These are phyloP conservation scores for Tromatobia lineatoria DNA, from an alignment of 2,888 invertebrate species.

Conservation along the genomic window DNA sequence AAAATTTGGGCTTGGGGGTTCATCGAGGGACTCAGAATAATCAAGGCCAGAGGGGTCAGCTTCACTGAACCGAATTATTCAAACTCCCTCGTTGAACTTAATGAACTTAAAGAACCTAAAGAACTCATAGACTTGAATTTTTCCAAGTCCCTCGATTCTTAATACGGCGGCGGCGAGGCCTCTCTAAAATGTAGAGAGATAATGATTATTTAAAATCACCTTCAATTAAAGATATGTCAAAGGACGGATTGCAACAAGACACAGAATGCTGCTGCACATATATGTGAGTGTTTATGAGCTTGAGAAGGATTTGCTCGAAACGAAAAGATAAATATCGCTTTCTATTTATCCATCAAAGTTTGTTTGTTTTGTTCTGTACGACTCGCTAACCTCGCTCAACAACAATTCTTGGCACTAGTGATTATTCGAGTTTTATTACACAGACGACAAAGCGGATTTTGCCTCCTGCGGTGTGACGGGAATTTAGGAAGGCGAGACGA, in stretches of 20 bases:
- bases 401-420: slow-evolving; percentile 44
- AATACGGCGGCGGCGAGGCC: too few relatives aligned
- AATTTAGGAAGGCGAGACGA: slow-evolving; percentile 59
- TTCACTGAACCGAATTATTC: too few relatives aligned
- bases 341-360: not conserved
- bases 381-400: not conserved
- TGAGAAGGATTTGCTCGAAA: not conserved
- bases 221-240: not conserved
- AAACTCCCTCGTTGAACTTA: too few relatives aligned
- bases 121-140: too few relatives aligned
- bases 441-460: slow-evolving; percentile 55
- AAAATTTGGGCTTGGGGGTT: too few relatives aligned
- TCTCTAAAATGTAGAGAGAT: too few relatives aligned
- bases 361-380: slow-evolving; percentile 12
- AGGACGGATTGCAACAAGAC: not conserved
- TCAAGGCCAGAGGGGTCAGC: too few relatives aligned
- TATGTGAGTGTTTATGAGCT: not conserved
- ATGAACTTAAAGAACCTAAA: too few relatives aligned
- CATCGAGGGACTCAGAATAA: too few relatives aligned
- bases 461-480: slow-evolving; percentile 60
- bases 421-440: slow-evolving; percentile 61
- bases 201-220: too few relatives aligned
- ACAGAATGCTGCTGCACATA: not conserved
- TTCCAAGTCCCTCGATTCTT: too few relatives aligned
- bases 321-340: not conserved